Conservation (phyloP, 2,113 vertebrate genomes). For the Cnemophilus loriae region DNA sequence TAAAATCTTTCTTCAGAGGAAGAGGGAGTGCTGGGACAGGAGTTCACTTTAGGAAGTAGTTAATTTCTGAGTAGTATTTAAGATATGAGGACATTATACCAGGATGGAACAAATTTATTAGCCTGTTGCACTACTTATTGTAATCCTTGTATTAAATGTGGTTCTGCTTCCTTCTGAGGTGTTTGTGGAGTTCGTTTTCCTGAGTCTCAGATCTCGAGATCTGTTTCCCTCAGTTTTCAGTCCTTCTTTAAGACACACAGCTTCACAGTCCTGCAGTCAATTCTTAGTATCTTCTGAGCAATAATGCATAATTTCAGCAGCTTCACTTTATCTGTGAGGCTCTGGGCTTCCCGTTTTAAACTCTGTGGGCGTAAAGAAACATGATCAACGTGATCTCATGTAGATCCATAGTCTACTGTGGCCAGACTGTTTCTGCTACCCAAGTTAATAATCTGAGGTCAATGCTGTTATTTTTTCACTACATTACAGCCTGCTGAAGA, state of each 20-base stretch:
- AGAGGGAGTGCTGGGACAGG: not conserved
- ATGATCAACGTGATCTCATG: not conserved
- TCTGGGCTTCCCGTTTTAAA: not conserved
- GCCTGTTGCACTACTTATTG: not conserved
- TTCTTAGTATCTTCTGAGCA: not conserved
- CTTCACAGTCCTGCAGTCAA: not conserved
- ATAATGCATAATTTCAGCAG: not conserved
- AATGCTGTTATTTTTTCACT: constrained; percentile 22
- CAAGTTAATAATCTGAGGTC: not conserved
- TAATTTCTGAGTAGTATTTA: not conserved
- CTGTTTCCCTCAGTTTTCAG: not conserved
- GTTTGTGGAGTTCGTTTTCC: not conserved
- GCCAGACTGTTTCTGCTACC: not conserved
- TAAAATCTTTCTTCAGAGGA: not conserved
- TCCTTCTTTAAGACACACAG: not conserved
- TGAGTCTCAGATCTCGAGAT: not conserved
- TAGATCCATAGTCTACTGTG: not conserved
- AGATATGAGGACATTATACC: not conserved
- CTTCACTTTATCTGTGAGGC: not conserved
- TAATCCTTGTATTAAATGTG: not conserved
- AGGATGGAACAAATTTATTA: not conserved
- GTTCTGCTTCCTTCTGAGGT: not conserved
- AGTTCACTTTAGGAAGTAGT: not conserved
- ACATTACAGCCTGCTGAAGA: not conserved
- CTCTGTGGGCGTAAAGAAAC: not conserved